Conservation (phyloP, 2,113 vertebrate species). For the Podocnemis expansa region DNA sequence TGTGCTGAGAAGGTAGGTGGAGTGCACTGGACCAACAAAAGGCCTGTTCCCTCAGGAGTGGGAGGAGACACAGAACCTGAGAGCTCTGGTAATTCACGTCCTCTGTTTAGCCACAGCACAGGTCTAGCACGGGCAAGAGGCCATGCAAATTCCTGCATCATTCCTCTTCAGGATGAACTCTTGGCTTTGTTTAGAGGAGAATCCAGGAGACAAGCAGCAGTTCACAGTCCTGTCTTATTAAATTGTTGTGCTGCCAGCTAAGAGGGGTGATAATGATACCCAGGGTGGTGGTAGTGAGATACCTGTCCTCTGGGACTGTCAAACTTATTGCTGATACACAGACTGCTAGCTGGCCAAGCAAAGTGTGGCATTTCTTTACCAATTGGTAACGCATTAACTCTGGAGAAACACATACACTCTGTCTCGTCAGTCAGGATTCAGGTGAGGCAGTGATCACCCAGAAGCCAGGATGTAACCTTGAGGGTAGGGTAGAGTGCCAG, state of each 20-base stretch:
- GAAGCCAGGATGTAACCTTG: not conserved
- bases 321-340: not conserved
- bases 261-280: not conserved
- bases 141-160: not conserved
- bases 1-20: not conserved
- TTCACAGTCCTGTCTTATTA: not conserved
- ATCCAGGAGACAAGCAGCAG: not conserved
- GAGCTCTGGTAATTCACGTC: not conserved
- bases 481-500: not conserved
- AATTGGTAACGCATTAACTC: no score
- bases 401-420: not conserved
- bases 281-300: not conserved
- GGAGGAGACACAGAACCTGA: not conserved
- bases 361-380: not conserved
- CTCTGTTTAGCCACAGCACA: not conserved
- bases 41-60: not conserved
- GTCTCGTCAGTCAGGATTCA: not conserved
- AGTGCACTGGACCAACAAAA: not conserved
- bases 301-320: not conserved
- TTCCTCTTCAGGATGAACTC: not conserved
- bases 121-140: not conserved
- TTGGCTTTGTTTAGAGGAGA: not conserved
- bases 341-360: not conserved
- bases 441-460: not conserved
- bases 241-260: no score